Evolutionary conservation across 2,888 invertebrate species (phyloP), one percentile per base, ranked within the genome.

Genomic region (Blastobasis lacticolella): DNA sequence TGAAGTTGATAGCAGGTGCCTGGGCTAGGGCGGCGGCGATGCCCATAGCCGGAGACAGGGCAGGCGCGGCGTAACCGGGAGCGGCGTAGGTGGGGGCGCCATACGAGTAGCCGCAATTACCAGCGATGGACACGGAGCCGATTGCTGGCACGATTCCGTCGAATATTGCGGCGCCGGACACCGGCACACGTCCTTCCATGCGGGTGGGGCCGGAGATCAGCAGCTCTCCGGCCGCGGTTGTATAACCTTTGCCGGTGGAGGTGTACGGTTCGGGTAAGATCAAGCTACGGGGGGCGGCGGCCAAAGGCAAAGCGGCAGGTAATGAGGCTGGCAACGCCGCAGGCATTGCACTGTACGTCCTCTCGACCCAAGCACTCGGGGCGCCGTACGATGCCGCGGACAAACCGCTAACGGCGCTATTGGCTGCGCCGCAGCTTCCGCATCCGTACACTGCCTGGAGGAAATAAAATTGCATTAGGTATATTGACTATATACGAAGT

Each of bases 151-250:
- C 57, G 10, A 50, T 49, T 36, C 67, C 65, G 48, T 53, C 53
- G 54, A 67, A 71, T 37, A 55, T 46, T 1, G 73, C 69, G 10
- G 61, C 61, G 46, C 71, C 71, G 38, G 64, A 49, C 41, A 72
- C 64, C 6, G 71, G 72, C 7, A 72, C 66, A 45, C 62, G 61
- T 38, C 72, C 72, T 37, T 59, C 57, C 40, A 74, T 61, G 9
- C 54, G 48, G 10, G 71, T 67, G 49, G 56, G 53, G 37, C 72
- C 74, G n/a, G 54, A 55, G 7, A 66, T 65, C 23, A 59, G 59
- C 51, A 73, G 46, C 49, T 68, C 62, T 42, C 69, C 73, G 23
- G 53, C 57, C 10, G 67, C 62, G 1, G 57, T 59, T 43, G 65
- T 57, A 47, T 23, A 23, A 23, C 23, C 23, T 23, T 23, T 23